phyloP scores from a whole-genome alignment of 1,140 invertebrate species.

The Ips typographus region DNA sequence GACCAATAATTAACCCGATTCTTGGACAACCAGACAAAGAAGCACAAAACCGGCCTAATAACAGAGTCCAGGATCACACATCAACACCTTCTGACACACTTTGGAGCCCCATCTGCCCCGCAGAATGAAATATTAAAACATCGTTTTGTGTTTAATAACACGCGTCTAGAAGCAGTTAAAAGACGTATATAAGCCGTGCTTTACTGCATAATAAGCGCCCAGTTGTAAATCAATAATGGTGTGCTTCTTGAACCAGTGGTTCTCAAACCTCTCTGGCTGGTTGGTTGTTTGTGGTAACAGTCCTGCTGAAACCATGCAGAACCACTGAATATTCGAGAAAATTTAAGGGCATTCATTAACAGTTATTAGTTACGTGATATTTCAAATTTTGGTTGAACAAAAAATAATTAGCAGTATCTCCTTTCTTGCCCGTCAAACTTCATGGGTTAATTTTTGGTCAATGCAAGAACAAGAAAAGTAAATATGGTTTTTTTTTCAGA shows the following conservation, averaged over 20 bases:
- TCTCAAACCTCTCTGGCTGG: neutral
- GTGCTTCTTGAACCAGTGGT: constrained; percentile 39
- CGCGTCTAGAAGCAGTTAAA: constrained; percentile 44
- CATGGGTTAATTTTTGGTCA: constrained; percentile 13
- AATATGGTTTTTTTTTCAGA: neutral
- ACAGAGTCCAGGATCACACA: constrained; percentile 22
- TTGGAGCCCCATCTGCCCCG: constrained; percentile 37
- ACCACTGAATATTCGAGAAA: too few relatives aligned
- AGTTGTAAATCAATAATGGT: constrained; percentile 48
- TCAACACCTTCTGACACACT: constrained; percentile 47
- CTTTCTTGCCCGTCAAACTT: constrained; percentile 32
- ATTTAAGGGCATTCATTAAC: constrained; percentile 41
- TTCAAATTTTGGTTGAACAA: constrained; percentile 27
- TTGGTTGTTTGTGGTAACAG: too few relatives aligned
- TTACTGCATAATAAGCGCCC: constrained; percentile 48
- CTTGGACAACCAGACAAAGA: too few relatives aligned
- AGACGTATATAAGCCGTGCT: constrained; percentile 43
- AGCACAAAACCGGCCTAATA: too few relatives aligned
- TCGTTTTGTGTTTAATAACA: constrained; percentile 50
- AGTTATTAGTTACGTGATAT: constrained; percentile 44
- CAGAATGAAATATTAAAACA: constrained; percentile 48
- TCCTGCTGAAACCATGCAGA: too few relatives aligned
- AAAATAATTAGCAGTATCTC: constrained; percentile 42
- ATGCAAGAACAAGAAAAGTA: too few relatives aligned
- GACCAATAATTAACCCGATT: too few relatives aligned